phyloP scores from a whole-genome alignment of 2,113 vertebrate species.

The Gopherus evgoodei region DNA sequence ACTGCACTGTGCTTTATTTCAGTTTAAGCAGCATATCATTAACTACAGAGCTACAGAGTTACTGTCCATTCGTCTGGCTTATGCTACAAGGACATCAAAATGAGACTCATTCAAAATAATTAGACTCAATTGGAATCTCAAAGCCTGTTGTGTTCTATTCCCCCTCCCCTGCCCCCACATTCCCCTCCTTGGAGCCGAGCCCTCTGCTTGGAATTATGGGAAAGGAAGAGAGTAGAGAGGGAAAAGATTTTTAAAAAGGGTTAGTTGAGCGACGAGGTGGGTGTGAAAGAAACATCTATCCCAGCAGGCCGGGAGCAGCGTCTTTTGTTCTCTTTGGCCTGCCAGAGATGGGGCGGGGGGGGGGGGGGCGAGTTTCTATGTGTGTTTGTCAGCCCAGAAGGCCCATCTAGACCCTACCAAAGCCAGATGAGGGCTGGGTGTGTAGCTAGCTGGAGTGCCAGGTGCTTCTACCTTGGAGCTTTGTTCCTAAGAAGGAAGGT shows the following conservation, averaged over 20 bases:
- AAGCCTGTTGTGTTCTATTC: background rate
- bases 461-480: background rate
- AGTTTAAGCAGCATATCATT: background rate
- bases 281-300: background rate
- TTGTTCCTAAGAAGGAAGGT: no score
- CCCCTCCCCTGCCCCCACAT: no score
- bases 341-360: background rate
- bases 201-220: background rate
- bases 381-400: background rate
- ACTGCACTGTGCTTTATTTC: slow-evolving; percentile 38
- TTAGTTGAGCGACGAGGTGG: background rate
- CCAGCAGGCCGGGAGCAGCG: background rate
- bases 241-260: background rate
- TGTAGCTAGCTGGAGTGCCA: background rate
- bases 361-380: background rate
- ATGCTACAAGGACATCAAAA: slow-evolving; percentile 2
- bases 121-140: background rate
- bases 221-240: background rate
- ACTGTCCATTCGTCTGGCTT: background rate
- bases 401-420: background rate
- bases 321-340: background rate
- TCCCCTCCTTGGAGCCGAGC: background rate
- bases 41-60: background rate
- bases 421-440: background rate
- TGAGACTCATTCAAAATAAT: background rate